Percentiles rank a stretch among this genome's conserved stretches.
phyloP scores from a whole-genome alignment of 92 coral and sea anemone genomes.

The Porites evermanni region DNA sequence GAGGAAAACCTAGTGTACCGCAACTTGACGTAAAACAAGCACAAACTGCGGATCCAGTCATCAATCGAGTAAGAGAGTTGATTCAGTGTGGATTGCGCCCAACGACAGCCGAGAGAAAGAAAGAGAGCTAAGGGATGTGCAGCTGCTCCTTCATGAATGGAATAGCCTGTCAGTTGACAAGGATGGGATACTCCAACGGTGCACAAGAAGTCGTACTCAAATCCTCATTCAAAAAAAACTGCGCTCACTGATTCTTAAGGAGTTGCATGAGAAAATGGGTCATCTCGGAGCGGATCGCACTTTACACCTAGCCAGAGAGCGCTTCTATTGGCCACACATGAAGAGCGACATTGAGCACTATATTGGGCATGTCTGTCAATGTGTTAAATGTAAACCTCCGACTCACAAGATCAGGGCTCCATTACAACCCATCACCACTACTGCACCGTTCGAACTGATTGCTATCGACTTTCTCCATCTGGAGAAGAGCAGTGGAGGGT shows the following conservation, averaged over 20 bases:
- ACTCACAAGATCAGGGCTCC: constrained; percentile 16
- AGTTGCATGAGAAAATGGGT: constrained; percentile 70
- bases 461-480: constrained; percentile 21
- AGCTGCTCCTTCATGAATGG: constrained; percentile 67
- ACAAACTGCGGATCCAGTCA: constrained; percentile 5
- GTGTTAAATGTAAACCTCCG: constrained; percentile 1
- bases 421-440: neutral
- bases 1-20: neutral
- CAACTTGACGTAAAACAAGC: neutral
- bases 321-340: constrained; percentile 71
- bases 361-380: neutral
- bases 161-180: constrained; percentile 52
- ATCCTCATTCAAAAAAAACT: constrained; percentile 49
- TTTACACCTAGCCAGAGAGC: constrained; percentile 47
- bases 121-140: constrained; percentile 33
- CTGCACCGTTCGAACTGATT: constrained; percentile 16
- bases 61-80: constrained; percentile 14
- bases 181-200: constrained; percentile 62
- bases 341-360: constrained; percentile 50
- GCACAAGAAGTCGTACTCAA: constrained; percentile 37
- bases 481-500: constrained; percentile 10
- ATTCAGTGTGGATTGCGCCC: constrained; percentile 24
- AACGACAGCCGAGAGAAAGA: constrained; percentile 2
- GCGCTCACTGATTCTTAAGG: constrained; percentile 38
- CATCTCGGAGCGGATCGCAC: constrained; percentile 55